Evolutionary conservation across 2,797 vertebrate genomes (phyloP), one percentile per base, ranked within the genome.

Genomic region (Pipistrellus kuhlii): DNA sequence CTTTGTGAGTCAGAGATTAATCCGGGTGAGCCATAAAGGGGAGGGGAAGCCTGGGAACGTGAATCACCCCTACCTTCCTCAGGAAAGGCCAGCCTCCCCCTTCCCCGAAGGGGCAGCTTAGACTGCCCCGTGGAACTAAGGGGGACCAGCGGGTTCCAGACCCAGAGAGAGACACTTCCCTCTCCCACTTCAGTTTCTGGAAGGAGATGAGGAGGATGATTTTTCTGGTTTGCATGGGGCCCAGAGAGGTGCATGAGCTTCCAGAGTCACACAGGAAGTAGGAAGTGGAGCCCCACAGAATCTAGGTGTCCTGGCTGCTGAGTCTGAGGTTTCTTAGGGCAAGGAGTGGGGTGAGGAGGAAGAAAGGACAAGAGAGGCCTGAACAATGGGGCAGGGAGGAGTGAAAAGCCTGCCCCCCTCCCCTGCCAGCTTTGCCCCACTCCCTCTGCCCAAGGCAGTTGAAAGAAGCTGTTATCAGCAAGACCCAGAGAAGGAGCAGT

Each of bases 1-100:
- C 12, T 66, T 66, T 64, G 44, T 96, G 95, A 97, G 94, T 97
- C 96, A 97, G 59, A 75, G 41, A 76, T 95, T 95, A 96, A 92
- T 96, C 53, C 64, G 80, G 84, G 69, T 93, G 93, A 96, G 86
- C 46, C 83, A 94, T 89, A 83, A 94, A 87, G 71, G 69, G 38
- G 90, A 95, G 82, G 92, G 64, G 80, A 86, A 53, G 85, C 75
- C 20, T 84, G 55, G 66, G 91, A 82, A 88, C 5, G 1, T 96
- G 96, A 97, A 51, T 97, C 96, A 97, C 64, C 35, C 90, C 23
- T 64, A 30, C 62, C 69, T 53, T 94, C 10, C 71, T 83, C n/a
- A 44, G 11, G 71, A 68, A 88, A 86, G 71, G 73, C 53, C 80
- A 92, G 21, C 35, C 27, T 85, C 23, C 71, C 69, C 25, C 14